Percentiles rank a stretch among this genome's conserved stretches.
phyloP scores from a whole-genome alignment of 2,888 invertebrate species.

The Troides helena region DNA sequence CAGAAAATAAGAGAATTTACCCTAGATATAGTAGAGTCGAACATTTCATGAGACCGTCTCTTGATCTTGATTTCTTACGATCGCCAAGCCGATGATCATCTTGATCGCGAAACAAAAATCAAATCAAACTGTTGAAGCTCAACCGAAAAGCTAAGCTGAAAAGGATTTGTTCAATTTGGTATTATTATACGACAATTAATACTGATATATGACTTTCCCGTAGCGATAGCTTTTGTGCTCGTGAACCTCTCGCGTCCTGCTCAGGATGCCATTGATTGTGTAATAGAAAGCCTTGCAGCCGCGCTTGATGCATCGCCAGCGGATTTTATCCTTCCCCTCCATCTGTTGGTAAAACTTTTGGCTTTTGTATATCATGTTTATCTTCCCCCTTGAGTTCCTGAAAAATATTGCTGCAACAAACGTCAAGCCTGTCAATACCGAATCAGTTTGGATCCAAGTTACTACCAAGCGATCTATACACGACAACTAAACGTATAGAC shows the following conservation, averaged over 20 bases:
- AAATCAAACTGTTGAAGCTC: no score
- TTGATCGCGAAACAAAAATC: no score
- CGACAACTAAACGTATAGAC: no score
- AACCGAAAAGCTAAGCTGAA: no score
- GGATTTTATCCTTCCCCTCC: slow-evolving; percentile 36
- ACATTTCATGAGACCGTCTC: no score
- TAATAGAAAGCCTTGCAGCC: slow-evolving; percentile 45
- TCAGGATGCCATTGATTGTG: slow-evolving; percentile 33
- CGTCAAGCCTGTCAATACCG: not conserved
- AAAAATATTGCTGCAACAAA: slow-evolving; percentile 40
- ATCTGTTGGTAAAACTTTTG: slow-evolving; percentile 42
- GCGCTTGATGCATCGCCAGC: slow-evolving; percentile 48
- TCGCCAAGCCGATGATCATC: no score
- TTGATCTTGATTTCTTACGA: no score
- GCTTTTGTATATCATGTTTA: slow-evolving; percentile 41
- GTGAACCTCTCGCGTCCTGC: slow-evolving; percentile 30
- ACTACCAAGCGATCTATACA: not conserved
- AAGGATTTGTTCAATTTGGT: no score
- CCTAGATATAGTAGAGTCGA: no score
- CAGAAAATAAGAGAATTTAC: no score
- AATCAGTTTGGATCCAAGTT: not conserved
- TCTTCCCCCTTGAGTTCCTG: slow-evolving; percentile 37
- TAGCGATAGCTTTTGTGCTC: slow-evolving; percentile 22
- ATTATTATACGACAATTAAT: no score
- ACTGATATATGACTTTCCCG: no score